Evolutionary conservation across 2,113 vertebrate genomes (phyloP).

Genomic region (Cryptoleucopteryx plumbea): DNA sequence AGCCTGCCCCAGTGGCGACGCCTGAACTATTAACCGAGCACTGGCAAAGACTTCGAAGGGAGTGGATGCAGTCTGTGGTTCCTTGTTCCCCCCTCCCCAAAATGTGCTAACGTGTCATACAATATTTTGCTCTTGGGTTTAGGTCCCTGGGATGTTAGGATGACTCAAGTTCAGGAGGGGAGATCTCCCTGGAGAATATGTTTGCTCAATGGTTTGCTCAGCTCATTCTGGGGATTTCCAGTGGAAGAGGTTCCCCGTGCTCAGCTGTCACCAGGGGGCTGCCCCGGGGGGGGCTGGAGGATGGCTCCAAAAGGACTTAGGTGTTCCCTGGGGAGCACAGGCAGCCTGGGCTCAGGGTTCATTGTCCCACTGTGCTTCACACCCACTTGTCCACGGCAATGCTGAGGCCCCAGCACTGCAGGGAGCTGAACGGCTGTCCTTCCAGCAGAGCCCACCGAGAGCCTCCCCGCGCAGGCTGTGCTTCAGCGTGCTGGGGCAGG

Average conservation of each 20-base stretch:
- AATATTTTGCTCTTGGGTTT: not conserved
- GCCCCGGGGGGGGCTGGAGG: not conserved
- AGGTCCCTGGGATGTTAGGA: not conserved
- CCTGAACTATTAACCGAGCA: not conserved
- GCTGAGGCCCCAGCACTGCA: accelerated
- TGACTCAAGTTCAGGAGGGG: not conserved
- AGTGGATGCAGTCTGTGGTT: not conserved
- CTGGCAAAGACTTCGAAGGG: not conserved
- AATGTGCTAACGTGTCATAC: not conserved
- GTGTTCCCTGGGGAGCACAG: not conserved
- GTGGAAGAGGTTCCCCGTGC: not conserved
- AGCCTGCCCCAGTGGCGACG: not conserved
- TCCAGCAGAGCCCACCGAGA: accelerated
- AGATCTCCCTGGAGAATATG: not conserved
- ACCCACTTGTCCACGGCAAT: accelerated
- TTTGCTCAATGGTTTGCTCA: not conserved
- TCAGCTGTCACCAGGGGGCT: not conserved
- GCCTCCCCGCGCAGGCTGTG: accelerated
- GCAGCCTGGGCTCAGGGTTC: not conserved
- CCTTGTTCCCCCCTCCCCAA: not conserved
- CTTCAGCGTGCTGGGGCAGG: accelerated
- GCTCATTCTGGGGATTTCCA: not conserved
- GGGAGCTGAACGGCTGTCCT: accelerated
- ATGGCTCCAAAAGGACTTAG: not conserved
- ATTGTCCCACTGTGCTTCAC: not conserved